phyloP scores from a whole-genome alignment of 2,113 vertebrate genomes.

The Xenopus borealis region DNA sequence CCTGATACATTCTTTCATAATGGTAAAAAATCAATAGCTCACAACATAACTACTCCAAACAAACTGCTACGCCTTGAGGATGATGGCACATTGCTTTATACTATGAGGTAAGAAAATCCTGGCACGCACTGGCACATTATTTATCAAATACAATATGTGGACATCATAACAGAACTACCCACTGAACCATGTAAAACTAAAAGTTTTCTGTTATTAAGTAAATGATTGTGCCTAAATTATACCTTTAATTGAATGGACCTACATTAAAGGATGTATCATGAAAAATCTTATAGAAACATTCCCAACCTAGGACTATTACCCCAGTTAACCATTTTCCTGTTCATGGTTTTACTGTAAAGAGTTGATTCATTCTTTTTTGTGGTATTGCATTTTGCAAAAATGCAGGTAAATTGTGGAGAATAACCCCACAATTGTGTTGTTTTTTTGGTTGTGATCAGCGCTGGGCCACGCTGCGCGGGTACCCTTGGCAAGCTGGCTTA shows the following conservation, averaged over 20 bases:
- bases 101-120: slow-evolving; percentile 73
- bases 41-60: slow-evolving; percentile 98
- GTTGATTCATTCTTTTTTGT: no score
- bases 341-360: no score
- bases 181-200: background rate
- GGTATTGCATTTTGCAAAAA: no score
- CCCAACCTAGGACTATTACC: no score
- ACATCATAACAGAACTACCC: background rate
- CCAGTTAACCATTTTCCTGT: no score
- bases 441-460: no score
- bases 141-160: background rate
- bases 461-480: no score
- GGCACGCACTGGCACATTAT: background rate
- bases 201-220: background rate
- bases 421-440: no score
- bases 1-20: slow-evolving; percentile 98
- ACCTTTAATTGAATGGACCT: background rate
- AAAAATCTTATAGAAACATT: no score
- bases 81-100: slow-evolving; percentile 92
- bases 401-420: no score
- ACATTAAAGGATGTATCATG: no score
- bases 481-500: no score
- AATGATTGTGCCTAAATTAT: background rate
- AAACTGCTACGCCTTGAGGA: slow-evolving; percentile 90
- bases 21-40: slow-evolving; percentile 93